Conservation (phyloP, 2,113 vertebrate species). For the Eulemur macaco region DNA sequence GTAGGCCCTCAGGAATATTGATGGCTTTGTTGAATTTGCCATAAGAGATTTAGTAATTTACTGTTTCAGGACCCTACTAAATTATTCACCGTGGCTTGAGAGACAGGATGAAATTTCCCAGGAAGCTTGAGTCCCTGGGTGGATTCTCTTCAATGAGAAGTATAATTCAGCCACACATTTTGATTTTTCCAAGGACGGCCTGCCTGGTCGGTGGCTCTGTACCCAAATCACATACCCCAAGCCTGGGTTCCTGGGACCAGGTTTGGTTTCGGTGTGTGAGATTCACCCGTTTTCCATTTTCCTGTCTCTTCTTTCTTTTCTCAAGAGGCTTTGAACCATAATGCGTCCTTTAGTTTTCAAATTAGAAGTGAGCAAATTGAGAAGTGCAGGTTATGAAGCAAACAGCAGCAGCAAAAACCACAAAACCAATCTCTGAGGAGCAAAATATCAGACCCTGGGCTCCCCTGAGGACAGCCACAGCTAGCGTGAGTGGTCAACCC, state of each 20-base stretch:
- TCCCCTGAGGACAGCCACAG: not conserved
- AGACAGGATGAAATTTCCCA: not conserved
- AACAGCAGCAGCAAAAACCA: not conserved
- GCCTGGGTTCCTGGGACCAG: not conserved
- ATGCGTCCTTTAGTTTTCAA: not conserved
- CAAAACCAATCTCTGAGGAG: not conserved
- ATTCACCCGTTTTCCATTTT: not conserved
- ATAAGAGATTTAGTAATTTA: not conserved
- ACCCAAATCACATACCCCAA: not conserved
- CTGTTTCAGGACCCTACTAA: not conserved
- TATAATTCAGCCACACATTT: not conserved
- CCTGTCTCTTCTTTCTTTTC: not conserved
- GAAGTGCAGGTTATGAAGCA: not conserved
- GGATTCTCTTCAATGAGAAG: not conserved
- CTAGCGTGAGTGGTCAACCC: fast-evolving
- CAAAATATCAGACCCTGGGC: not conserved
- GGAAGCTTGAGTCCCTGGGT: not conserved
- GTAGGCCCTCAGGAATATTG: not conserved
- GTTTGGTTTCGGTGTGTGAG: not conserved
- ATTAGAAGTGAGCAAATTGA: not conserved
- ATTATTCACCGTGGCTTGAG: not conserved
- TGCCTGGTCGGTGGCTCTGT: not conserved
- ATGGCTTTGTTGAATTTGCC: not conserved
- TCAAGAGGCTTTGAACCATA: not conserved
- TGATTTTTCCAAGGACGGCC: not conserved